These are phyloP conservation scores for Sarcoramphus papa DNA, from an alignment of 2,797 vertebrate species.

Conservation along the genomic window DNA sequence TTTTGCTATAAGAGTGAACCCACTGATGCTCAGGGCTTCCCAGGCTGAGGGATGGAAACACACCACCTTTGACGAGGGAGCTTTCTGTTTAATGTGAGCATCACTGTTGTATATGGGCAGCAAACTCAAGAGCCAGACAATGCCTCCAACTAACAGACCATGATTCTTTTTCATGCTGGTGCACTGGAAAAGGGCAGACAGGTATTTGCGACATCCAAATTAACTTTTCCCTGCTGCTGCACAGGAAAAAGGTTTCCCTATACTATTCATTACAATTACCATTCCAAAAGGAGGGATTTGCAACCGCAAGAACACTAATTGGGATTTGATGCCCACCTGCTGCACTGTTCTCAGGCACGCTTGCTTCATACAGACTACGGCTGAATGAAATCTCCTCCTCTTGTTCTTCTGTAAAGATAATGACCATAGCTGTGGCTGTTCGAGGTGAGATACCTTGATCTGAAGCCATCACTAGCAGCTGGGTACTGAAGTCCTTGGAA, in stretches of 20 bases:
- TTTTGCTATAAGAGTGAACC: background rate
- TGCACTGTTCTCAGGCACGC: constrained; percentile 82
- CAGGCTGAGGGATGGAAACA: background rate
- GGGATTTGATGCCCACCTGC: constrained; percentile 73
- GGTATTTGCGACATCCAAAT: background rate
- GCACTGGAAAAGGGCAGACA: background rate
- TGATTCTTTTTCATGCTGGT: background rate
- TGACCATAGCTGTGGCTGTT: constrained; percentile 80
- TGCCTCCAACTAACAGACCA: background rate
- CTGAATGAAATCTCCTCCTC: constrained; percentile 79
- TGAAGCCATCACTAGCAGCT: constrained; percentile 75
- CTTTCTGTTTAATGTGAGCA: background rate
- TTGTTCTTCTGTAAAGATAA: constrained; percentile 79
- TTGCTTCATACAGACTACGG: constrained; percentile 75
- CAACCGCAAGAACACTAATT: background rate
- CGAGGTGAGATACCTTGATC: constrained; percentile 80
- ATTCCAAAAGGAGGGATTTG: background rate
- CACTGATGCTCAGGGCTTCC: background rate
- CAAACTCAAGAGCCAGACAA: background rate
- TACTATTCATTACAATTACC: background rate
- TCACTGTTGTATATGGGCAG: background rate
- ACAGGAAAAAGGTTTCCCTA: background rate
- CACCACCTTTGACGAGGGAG: background rate
- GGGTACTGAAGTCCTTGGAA: constrained; percentile 71
- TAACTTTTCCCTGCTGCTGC: background rate